A percentile compares a stretch with the other conserved stretches of the same genome.
These are phyloP conservation scores for Neofelis nebulosa DNA, from an alignment of 2,113 vertebrate species.

Conservation along the genomic window DNA sequence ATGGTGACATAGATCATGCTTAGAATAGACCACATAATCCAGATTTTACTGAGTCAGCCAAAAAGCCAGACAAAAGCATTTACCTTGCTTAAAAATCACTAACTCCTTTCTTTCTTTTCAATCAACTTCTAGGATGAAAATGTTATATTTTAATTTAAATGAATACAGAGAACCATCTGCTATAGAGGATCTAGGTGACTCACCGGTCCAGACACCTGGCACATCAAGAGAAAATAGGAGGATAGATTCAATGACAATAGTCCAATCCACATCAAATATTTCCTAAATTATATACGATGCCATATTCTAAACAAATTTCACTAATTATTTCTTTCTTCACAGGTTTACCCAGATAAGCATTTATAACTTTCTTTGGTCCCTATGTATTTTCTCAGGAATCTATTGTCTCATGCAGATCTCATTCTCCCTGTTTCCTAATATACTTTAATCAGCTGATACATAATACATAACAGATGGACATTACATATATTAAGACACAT, in stretches of 20 bases:
- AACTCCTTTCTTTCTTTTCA: neutral
- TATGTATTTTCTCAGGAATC: neutral
- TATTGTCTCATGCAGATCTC: neutral
- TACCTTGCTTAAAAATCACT: slow-evolving; percentile 28
- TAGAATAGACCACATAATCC: neutral
- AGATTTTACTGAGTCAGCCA: slow-evolving; percentile 34
- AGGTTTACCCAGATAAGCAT: neutral
- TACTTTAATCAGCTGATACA: neutral
- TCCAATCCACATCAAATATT: neutral
- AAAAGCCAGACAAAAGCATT: slow-evolving; percentile 20
- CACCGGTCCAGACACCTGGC: neutral
- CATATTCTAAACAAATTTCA: neutral
- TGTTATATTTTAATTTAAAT: slow-evolving; percentile 54
- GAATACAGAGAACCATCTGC: neutral
- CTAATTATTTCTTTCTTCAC: slow-evolving; percentile 27
- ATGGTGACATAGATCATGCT: neutral
- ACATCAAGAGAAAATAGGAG: neutral
- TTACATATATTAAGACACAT: neutral
- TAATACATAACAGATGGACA: neutral
- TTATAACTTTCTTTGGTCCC: slow-evolving; percentile 1
- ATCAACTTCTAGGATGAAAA: slow-evolving; percentile 24
- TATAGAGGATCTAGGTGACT: neutral
- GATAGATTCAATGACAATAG: neutral
- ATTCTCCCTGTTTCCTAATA: neutral
- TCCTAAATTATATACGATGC: neutral